Evolutionary conservation across 2,888 invertebrate genomes (phyloP).

Genomic region (Hyppa rectilinea): DNA sequence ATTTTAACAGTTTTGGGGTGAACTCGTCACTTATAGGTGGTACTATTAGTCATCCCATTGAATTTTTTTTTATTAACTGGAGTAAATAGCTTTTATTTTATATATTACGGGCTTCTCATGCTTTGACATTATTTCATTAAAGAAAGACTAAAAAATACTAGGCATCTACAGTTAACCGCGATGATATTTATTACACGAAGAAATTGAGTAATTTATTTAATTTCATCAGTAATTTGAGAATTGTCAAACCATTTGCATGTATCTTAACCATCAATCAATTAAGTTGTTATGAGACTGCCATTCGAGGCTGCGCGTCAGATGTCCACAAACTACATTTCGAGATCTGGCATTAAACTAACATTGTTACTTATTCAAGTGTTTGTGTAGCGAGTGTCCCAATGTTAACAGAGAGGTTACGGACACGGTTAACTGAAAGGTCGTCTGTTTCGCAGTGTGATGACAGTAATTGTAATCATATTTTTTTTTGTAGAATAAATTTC

Average conservation of each 20-base stretch:
- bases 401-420: constrained; percentile 18
- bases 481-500: constrained; percentile 9
- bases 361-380: not conserved
- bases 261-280: not conserved
- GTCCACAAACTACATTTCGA: not conserved
- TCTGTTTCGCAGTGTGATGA: constrained; percentile 11
- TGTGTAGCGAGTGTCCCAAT: constrained; percentile 1
- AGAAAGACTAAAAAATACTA: not conserved
- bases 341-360: not conserved
- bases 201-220: not conserved
- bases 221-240: not conserved
- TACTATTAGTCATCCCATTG: not conserved
- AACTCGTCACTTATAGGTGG: too few relatives aligned
- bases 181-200: not conserved
- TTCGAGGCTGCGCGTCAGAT: not conserved
- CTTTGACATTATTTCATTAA: not conserved
- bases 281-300: not conserved
- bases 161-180: not conserved
- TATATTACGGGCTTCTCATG: not conserved
- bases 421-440: constrained; percentile 39
- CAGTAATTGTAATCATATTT: constrained; percentile 8
- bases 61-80: not conserved
- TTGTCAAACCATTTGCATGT: not conserved
- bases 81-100: not conserved
- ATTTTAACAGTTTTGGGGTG: too few relatives aligned